Conservation (phyloP, 2,113 vertebrate genomes). For the Crotalus viridis region DNA sequence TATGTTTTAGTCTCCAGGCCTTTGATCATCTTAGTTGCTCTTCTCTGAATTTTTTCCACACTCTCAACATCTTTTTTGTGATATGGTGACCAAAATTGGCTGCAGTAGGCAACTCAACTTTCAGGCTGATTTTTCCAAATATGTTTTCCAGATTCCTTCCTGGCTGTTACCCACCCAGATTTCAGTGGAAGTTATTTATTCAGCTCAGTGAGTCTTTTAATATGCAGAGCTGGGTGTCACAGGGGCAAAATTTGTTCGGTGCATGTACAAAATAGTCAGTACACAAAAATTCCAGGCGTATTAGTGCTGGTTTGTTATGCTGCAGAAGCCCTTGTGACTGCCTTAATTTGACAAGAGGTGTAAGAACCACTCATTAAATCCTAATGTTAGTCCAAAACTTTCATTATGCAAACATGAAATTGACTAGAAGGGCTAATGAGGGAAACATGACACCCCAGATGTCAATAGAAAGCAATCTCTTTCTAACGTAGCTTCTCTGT, state of each 20-base stretch:
- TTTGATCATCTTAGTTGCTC: too few relatives aligned
- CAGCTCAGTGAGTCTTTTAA: constrained; percentile 16
- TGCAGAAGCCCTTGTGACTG: constrained; percentile 38
- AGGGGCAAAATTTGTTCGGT: constrained; percentile 24
- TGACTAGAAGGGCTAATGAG: constrained; percentile 44
- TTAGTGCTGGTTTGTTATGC: constrained; percentile 35
- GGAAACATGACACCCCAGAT: constrained; percentile 27
- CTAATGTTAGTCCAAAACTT: constrained; percentile 44
- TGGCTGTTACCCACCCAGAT: constrained; percentile 16
- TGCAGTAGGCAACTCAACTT: not conserved
- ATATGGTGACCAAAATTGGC: too few relatives aligned
- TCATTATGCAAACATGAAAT: constrained; percentile 61
- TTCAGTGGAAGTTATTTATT: not conserved
- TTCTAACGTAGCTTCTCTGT: constrained; percentile 16
- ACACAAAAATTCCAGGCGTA: not conserved
- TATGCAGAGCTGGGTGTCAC: constrained; percentile 10
- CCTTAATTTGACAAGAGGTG: constrained; percentile 49
- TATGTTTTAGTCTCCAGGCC: too few relatives aligned
- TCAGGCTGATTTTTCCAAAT: not conserved
- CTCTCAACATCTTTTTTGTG: too few relatives aligned
- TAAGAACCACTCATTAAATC: constrained; percentile 53
- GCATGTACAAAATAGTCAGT: constrained; percentile 17
- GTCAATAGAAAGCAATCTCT: constrained; percentile 44
- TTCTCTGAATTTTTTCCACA: too few relatives aligned
- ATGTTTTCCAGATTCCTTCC: not conserved